Evolutionary conservation across 92 coral and sea anemone genomes (phyloP).

Genomic region (Paramuricea clavata): DNA sequence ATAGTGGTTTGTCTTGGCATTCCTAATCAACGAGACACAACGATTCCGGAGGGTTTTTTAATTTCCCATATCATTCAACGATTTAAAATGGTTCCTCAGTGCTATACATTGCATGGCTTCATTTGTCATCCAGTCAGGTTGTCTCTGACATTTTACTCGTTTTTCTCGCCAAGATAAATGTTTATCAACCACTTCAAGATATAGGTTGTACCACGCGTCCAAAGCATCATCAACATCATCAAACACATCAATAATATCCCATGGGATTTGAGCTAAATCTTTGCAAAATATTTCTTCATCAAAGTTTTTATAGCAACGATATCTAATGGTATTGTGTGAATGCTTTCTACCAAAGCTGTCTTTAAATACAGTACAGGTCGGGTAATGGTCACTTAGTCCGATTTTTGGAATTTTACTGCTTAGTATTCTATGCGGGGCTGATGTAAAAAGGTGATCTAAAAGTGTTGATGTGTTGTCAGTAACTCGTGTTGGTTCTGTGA

Average conservation of each 20-base stretch:
- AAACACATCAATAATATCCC: not conserved
- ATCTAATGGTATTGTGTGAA: constrained; percentile 31
- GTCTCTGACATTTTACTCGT: not conserved
- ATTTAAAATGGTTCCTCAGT: not conserved
- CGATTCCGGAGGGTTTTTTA: constrained; percentile 17
- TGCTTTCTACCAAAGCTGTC: constrained; percentile 9
- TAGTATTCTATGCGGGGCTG: not conserved
- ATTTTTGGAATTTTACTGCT: constrained; percentile 25
- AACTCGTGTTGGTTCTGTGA: constrained; percentile 50
- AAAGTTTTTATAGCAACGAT: not conserved
- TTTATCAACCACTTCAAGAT: not conserved
- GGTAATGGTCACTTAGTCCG: constrained; percentile 32
- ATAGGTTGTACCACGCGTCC: constrained; percentile 16
- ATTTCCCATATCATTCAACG: not conserved
- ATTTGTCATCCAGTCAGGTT: constrained; percentile 44
- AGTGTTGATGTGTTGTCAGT: constrained; percentile 27
- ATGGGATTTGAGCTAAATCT: constrained; percentile 38
- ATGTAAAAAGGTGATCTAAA: constrained; percentile 46
- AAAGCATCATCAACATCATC: constrained; percentile 25
- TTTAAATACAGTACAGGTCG: constrained; percentile 35
- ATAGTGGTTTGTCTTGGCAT: constrained; percentile 18
- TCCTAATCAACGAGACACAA: constrained; percentile 34
- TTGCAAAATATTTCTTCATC: constrained; percentile 33
- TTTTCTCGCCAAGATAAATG: not conserved
- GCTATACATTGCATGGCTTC: not conserved